Base-by-base conservation (phyloP, 2,888 invertebrate species). In the Acleris holmiana region DNA sequence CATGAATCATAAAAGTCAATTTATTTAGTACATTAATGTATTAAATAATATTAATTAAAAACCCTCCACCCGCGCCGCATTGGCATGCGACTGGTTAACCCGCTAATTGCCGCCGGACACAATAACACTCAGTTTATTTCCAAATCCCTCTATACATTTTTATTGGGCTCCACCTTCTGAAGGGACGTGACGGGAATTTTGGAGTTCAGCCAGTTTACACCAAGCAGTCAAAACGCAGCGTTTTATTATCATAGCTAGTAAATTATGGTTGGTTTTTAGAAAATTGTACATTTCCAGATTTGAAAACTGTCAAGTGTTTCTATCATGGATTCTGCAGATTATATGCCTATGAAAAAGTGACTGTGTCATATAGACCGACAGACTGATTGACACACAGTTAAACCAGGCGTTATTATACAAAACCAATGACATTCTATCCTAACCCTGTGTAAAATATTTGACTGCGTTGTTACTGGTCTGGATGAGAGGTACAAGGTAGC, bases 131-230 rank as follows among this genome's bases (percentile, higher is more conserved):
- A 78, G 83, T 85, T 84, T 84, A 84, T 84, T 84, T 80, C 75
- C 86, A 89, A 89, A 91, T 89, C 91, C 91, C 78, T 84, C 89
- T 84, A 91, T 91, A 90, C 91, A 91, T 91, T 91, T 91, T 89
- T 91, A 91, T 91, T 91, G 90, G 89, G 80, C 83, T 82, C 86
- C 83, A 89, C 91, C 90, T 90, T 88, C 84, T 17, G 5, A 48
- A 73, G 72, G 44, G 70, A 88, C 91, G 91, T 90, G 91, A 86
- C 70, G 64, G 5, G 88, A 72, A 69, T 89, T 74, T 68, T 71
- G 75, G 69, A 67, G 72, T 73, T 73, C 69, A 74, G 29, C 8
- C 15, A 46, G 47, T 60, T 67, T 65, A 66, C 61, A 78, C 56
- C 67, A 40, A 48, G 21, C 64, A 61, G 23, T 55, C 49, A 6